A percentile compares a stretch with the other conserved stretches of the same genome.
phyloP scores from a whole-genome alignment of 2,113 vertebrate species.

The Menura novaehollandiae region DNA sequence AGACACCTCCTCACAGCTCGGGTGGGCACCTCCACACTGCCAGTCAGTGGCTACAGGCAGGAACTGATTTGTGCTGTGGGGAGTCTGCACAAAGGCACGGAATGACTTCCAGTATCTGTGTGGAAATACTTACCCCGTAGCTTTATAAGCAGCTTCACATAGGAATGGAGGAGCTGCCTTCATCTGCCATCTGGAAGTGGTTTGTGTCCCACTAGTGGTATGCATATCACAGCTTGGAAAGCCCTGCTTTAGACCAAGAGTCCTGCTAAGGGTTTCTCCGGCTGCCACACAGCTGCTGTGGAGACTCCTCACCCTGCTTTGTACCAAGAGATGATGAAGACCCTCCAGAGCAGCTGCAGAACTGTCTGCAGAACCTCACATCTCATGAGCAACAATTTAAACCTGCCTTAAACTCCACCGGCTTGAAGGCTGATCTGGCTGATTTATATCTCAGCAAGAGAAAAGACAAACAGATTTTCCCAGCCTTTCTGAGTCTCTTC shows the following conservation, averaged over 20 bases:
- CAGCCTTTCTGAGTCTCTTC: not conserved
- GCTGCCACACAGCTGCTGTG: conserved; percentile 2
- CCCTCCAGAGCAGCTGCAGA: not conserved
- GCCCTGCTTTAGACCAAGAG: not conserved
- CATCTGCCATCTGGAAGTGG: not conserved
- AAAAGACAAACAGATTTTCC: conserved; percentile 19
- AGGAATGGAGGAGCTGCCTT: not conserved
- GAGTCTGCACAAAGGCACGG: not conserved
- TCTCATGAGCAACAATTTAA: not conserved
- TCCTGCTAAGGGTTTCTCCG: not conserved
- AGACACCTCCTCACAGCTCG: not conserved
- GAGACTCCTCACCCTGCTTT: not conserved
- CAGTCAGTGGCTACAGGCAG: not conserved
- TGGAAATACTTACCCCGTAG: not conserved
- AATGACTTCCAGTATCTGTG: not conserved
- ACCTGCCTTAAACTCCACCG: not conserved
- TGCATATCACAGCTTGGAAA: not conserved
- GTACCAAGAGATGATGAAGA: not conserved
- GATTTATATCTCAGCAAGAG: not conserved
- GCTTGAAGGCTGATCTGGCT: not conserved
- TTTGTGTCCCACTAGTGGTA: not conserved
- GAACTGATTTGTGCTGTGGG: not conserved
- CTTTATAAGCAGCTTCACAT: not conserved
- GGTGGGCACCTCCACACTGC: not conserved
- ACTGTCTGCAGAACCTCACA: not conserved